These are phyloP conservation scores for Electrophaes corylata DNA, from an alignment of 2,888 invertebrate genomes.

Conservation along the genomic window DNA sequence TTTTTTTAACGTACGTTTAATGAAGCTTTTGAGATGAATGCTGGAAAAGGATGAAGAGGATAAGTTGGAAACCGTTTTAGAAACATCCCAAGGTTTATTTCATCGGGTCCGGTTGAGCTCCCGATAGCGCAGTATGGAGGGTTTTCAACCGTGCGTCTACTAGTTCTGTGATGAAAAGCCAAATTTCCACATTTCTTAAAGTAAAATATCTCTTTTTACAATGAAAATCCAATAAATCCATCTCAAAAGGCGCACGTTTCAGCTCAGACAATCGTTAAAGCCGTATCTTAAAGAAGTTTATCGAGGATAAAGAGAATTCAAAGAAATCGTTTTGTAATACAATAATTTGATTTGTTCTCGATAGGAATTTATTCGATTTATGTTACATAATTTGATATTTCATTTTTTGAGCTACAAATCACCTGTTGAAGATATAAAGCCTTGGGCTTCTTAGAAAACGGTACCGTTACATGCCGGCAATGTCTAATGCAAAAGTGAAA, in stretches of 20 bases:
- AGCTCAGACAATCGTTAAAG: conserved; percentile 22
- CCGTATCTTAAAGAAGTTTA: conserved; percentile 11
- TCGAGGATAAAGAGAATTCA: conserved; percentile 15
- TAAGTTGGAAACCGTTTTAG: too few species aligned
- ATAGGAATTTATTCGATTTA: conserved; percentile 6
- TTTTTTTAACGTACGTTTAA: too few species aligned
- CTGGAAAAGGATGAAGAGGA: too few species aligned
- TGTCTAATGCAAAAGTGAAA: neutral
- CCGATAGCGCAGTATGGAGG: too few species aligned
- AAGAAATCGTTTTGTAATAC: conserved; percentile 12
- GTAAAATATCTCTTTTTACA: conserved; percentile 4
- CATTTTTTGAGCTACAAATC: neutral
- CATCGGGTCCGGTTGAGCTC: too few species aligned
- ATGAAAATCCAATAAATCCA: conserved; percentile 14
- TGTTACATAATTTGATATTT: conserved; percentile 3
- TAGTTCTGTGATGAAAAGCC: too few species aligned
- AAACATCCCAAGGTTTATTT: too few species aligned
- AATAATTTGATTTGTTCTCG: conserved; percentile 12
- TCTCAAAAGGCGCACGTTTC: conserved; percentile 15
- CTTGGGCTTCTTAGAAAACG: neutral
- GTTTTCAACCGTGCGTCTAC: too few species aligned
- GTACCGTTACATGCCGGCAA: neutral
- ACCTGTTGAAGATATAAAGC: neutral
- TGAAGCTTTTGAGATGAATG: too few species aligned
- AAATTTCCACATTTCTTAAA: neutral